phyloP scores from a whole-genome alignment of 1,140 invertebrate genomes.

The Mercenaria mercenaria region DNA sequence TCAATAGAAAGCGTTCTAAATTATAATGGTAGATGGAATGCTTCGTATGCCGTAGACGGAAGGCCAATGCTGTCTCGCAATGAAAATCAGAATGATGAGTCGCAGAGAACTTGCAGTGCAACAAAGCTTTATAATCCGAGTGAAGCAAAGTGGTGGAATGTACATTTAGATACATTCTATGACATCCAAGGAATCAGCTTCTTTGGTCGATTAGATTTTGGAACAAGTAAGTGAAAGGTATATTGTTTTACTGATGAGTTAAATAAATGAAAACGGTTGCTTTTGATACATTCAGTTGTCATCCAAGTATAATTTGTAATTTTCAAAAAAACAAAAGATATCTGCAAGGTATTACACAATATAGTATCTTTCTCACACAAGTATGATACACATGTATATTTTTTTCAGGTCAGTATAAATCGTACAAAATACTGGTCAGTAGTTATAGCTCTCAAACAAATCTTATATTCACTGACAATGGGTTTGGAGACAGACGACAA shows the following conservation, averaged over 20 bases:
- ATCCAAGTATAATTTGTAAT: too few relatives aligned
- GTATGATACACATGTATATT: too few relatives aligned
- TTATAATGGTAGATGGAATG: background rate
- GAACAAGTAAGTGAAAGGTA: background rate
- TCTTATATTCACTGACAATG: background rate
- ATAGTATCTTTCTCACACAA: too few relatives aligned
- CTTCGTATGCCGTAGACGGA: background rate
- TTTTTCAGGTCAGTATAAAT: background rate
- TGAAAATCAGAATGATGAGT: background rate
- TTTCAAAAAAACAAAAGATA: too few relatives aligned
- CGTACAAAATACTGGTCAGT: background rate
- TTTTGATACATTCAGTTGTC: too few relatives aligned
- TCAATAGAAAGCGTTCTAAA: background rate
- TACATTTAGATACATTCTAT: background rate
- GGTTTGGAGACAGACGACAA: background rate
- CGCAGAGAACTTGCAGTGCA: background rate
- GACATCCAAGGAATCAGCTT: background rate
- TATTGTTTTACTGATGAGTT: too few relatives aligned
- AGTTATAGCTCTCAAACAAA: background rate
- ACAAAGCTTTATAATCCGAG: background rate
- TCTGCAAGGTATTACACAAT: too few relatives aligned
- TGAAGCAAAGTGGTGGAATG: background rate
- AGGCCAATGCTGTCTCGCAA: background rate
- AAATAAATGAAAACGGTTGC: too few relatives aligned
- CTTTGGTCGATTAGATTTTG: background rate